Conservation (phyloP, 2,888 invertebrate species). For the Cryptosula pallasiana region DNA sequence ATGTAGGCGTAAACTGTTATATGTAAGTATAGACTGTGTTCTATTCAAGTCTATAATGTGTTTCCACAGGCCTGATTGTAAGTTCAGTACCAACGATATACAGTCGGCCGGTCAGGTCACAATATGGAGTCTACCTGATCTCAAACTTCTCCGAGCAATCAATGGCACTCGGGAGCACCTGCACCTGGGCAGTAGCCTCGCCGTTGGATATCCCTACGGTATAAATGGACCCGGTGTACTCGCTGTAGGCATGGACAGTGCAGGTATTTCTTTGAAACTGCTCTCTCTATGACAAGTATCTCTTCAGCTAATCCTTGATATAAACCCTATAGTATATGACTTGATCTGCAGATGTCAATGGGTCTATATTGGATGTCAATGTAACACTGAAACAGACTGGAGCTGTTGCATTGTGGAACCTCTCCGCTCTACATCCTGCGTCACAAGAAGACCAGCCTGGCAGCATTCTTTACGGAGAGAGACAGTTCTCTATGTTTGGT, state of each 20-base stretch:
- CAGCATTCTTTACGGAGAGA: not conserved
- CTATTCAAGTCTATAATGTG: too few species aligned
- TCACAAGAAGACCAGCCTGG: not conserved
- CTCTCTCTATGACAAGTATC: too few species aligned
- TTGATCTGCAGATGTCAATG: conserved; percentile 19
- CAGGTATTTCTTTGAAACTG: not conserved
- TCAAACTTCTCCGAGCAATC: not conserved
- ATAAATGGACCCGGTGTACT: not conserved
- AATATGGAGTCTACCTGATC: conserved; percentile 23
- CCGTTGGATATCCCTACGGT: conserved; percentile 3
- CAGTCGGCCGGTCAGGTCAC: conserved; percentile 33
- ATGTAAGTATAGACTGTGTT: too few species aligned
- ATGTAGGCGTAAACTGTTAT: too few species aligned
- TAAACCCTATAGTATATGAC: too few species aligned
- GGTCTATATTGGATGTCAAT: not conserved
- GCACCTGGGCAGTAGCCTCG: not conserved
- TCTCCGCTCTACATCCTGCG: not conserved
- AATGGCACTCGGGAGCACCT: not conserved
- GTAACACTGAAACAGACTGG: not conserved
- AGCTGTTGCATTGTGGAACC: conserved; percentile 15
- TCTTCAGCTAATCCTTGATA: too few species aligned
- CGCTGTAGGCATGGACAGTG: conserved; percentile 7
- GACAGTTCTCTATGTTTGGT: conserved; percentile 2
- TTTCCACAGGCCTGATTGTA: conserved; percentile 35
- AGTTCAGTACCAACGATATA: conserved; percentile 31